Evolutionary conservation across 2,113 vertebrate species (phyloP).

Genomic region (Daubentonia madagascariensis): DNA sequence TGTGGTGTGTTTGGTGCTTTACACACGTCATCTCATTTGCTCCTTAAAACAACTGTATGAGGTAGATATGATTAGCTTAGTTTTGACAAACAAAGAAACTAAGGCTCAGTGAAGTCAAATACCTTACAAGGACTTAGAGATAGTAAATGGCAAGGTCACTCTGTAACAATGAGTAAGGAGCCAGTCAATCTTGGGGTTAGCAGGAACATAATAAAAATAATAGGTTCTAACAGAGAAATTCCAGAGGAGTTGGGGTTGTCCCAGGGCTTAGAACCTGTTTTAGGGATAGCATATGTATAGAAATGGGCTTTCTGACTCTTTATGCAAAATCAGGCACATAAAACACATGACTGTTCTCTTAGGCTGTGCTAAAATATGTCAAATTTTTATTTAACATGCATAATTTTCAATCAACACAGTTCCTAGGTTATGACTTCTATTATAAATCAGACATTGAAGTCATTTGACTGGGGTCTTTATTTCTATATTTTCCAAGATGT

Average conservation of each 20-base stretch:
- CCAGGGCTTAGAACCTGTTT: not conserved
- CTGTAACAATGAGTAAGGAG: not conserved
- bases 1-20: not conserved
- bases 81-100: not conserved
- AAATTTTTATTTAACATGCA: not conserved
- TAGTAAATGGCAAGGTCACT: not conserved
- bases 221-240: not conserved
- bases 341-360: not conserved
- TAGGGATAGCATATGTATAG: too few relatives aligned
- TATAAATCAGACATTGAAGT: not conserved
- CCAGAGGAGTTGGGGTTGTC: not conserved
- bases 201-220: not conserved
- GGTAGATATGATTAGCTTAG: not conserved
- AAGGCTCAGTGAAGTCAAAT: not conserved
- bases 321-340: not conserved
- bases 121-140: not conserved
- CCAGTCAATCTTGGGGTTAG: not conserved
- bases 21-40: not conserved
- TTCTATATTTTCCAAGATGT: not conserved
- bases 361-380: not conserved
- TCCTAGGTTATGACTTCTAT: not conserved
- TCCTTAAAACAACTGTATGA: not conserved
- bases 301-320: not conserved
- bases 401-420: not conserved
- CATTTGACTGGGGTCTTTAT: not conserved